A percentile compares a stretch with the other conserved stretches of the same genome.
Evolutionary conservation across 37 sponge, comb jelly and placozoan species (phyloP).

Genomic region (Aplysina aerophoba): DNA sequence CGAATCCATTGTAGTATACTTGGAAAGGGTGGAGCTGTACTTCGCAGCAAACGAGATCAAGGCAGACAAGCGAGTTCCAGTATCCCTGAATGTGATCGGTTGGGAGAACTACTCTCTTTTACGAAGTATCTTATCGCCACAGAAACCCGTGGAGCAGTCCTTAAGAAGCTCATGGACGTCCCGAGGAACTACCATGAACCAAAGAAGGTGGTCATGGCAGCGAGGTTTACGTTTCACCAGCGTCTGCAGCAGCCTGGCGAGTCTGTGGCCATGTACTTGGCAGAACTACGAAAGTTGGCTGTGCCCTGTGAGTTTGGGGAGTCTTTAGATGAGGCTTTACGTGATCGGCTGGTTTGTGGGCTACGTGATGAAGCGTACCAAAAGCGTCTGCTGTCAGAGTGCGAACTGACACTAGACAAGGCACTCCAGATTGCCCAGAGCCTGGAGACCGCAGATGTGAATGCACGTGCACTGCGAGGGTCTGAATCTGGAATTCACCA

Average conservation of each 20-base stretch:
- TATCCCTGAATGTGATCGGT: not conserved
- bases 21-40: conserved; percentile 9
- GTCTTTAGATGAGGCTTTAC: not conserved
- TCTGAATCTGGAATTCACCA: not conserved
- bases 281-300: not conserved
- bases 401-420: not conserved
- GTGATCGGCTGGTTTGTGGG: conserved; percentile 11
- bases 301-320: not conserved
- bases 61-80: not conserved
- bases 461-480: not conserved
- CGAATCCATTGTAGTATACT: not conserved
- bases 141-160: not conserved
- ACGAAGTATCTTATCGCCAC: not conserved
- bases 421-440: not conserved
- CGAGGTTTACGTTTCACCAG: not conserved
- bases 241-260: not conserved
- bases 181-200: not conserved
- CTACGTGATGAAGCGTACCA: not conserved
- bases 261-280: not conserved
- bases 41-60: not conserved
- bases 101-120: not conserved
- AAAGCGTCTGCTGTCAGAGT: not conserved
- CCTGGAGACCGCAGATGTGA: not conserved
- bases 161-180: not conserved
- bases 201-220: not conserved